These are phyloP conservation scores for Gila robusta DNA, from an alignment of 2,797 vertebrate genomes.

Conservation along the genomic window DNA sequence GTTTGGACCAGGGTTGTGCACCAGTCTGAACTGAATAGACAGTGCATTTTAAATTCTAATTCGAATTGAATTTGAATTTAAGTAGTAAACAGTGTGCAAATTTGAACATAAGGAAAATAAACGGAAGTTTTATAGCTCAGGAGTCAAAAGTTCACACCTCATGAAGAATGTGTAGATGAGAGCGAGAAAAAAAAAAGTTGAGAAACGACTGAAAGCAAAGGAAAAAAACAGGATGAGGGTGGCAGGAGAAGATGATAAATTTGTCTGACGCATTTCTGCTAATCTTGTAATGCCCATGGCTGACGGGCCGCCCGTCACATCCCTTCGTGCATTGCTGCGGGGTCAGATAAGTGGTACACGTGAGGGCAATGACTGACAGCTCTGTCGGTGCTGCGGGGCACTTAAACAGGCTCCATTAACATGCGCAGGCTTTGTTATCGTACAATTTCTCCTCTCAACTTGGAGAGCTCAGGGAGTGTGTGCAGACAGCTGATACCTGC, in stretches of 20 bases:
- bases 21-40: not conserved
- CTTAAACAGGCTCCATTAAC: conserved; percentile 44
- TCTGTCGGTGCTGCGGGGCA: conserved; percentile 30
- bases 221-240: conserved; percentile 28
- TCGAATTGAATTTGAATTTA: not conserved
- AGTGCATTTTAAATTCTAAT: not conserved
- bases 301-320: conserved; percentile 54
- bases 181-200: not conserved
- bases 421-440: conserved; percentile 49
- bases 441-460: conserved; percentile 39
- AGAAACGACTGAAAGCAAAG: not conserved
- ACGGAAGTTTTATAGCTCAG: not conserved
- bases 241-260: conserved; percentile 56
- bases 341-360: conserved; percentile 55
- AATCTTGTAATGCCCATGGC: conserved; percentile 58
- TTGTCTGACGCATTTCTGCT: conserved; percentile 54
- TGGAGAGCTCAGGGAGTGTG: conserved; percentile 42
- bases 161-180: conserved; percentile 48
- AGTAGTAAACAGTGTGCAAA: too few species aligned
- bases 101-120: too few species aligned
- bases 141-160: conserved; percentile 47
- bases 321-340: conserved; percentile 56
- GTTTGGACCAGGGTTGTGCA: not conserved
- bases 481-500: conserved; percentile 48
- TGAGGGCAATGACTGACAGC: conserved; percentile 44